Conservation (phyloP, 2,113 vertebrate species). For the Hemichromis elongatus region DNA sequence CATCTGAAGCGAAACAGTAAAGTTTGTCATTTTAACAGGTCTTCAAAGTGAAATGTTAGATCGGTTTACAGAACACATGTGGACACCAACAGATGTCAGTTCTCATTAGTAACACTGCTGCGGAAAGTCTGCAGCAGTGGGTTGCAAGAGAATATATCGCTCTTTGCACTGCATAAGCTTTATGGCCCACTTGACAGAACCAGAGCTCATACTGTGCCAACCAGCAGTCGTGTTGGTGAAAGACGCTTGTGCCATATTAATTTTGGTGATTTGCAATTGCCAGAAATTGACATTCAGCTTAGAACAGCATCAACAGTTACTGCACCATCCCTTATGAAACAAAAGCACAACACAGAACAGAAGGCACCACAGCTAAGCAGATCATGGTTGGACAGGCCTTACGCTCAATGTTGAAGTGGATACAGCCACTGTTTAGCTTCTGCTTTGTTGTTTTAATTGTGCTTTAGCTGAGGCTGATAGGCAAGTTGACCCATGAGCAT, state of each 20-base stretch:
- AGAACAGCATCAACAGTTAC: no score
- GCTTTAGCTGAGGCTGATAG: neutral
- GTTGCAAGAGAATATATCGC: conserved; percentile 64
- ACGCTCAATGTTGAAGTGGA: neutral
- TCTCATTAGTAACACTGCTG: conserved; percentile 71
- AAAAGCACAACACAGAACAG: no score
- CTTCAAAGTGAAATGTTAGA: neutral
- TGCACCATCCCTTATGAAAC: no score
- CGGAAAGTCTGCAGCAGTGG: conserved; percentile 55
- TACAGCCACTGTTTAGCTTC: fast-evolving
- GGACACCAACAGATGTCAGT: conserved; percentile 12
- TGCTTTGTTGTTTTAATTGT: neutral
- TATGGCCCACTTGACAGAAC: conserved; percentile 41
- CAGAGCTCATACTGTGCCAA: conserved; percentile 38
- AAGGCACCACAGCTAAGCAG: neutral
- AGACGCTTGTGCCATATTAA: fast-evolving
- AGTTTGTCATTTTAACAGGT: neutral
- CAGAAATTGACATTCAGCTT: no score
- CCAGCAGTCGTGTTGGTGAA: fast-evolving
- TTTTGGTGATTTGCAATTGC: neutral
- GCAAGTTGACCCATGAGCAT: neutral
- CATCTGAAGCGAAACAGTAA: neutral
- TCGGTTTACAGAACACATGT: neutral
- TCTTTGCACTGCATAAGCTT: conserved; percentile 57
- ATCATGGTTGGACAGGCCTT: neutral